Evolutionary conservation across 2,113 vertebrate species (phyloP), one percentile per base, ranked within the genome.

Genomic region (Cyprinodon brontotheroides): DNA sequence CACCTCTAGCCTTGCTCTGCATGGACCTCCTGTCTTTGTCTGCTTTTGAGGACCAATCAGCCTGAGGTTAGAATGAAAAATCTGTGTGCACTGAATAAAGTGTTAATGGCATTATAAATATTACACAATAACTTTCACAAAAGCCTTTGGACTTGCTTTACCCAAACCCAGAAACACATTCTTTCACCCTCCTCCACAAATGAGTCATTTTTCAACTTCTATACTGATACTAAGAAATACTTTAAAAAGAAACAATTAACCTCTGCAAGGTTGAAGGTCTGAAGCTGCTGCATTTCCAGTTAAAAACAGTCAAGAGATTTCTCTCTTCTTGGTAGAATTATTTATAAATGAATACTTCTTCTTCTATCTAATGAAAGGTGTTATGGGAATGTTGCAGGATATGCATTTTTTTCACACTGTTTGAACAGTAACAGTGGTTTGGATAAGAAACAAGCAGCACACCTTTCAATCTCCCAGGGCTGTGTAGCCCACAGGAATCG

Each of bases 1-100:
- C 68, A 68, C 78, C 69, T 78, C 61, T 65, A 75, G 61, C 66
- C 37, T 68, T 67, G 59, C 43, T 65, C 41, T 65, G 0, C 66
- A 53, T 47, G 57, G 37, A 57, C 77, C 38, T 50, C 61, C 74
- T 48, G 63, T 38, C 22, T 14, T 29, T 77, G 60, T 65, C 70
- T 69, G 65, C 36, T 43, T 43, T 41, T 63, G 62, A 77, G 79
- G 82, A 78, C 72, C n/a, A 65, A 72, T 68, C 45, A 60, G 74
- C 68, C 61, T 62, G 61, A 59, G 39, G 4, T 41, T 37, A 11
- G 39, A 83, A 64, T 47, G 0, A 72, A 63, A 68, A 45, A 65
- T 40, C 36, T 57, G 39, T 11, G 53, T 15, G 47, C 60, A 40
- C 6, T 48, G 20, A 29, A 63, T n/a, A 11, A 66, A 17, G 13